A percentile compares a stretch with the other conserved stretches of the same genome.
Conservation (phyloP, 2,797 vertebrate genomes). For the Poecilia picta region DNA sequence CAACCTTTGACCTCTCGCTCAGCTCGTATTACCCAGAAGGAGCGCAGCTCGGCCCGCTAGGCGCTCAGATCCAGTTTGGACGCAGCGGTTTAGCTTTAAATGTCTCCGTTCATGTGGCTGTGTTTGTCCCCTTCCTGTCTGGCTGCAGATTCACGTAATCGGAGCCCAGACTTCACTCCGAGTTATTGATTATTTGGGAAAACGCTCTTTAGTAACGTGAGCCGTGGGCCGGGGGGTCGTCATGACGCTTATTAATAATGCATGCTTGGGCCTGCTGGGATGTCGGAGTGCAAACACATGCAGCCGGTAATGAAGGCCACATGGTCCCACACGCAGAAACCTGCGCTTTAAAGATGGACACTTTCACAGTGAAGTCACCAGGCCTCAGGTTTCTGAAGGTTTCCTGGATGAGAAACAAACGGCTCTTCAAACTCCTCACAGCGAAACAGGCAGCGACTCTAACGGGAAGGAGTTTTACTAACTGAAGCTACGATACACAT, state of each 20-base stretch:
- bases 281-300: slow-evolving; percentile 22
- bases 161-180: slow-evolving; percentile 18
- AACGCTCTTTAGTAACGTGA: slow-evolving; percentile 31
- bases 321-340: slow-evolving; percentile 10
- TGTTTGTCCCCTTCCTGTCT: background rate
- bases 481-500: background rate
- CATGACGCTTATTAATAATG: slow-evolving; percentile 34
- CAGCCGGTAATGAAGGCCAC: slow-evolving; percentile 2
- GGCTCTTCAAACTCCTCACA: background rate
- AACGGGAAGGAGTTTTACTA: background rate
- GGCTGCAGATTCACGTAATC: slow-evolving; percentile 6
- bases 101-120: background rate
- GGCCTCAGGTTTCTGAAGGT: background rate
- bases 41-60: background rate
- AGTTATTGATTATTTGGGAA: slow-evolving; percentile 42
- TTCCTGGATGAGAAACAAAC: slow-evolving; percentile 1
- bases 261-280: slow-evolving; percentile 17
- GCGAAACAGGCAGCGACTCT: background rate
- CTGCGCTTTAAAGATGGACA: background rate
- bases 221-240: background rate
- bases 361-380: background rate
- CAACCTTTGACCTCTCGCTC: background rate
- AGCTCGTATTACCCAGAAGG: background rate
- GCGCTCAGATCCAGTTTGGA: background rate
- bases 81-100: background rate